Evolutionary conservation across 2,113 vertebrate genomes (phyloP), one percentile per base, ranked within the genome.

Genomic region (Murina feae): DNA sequence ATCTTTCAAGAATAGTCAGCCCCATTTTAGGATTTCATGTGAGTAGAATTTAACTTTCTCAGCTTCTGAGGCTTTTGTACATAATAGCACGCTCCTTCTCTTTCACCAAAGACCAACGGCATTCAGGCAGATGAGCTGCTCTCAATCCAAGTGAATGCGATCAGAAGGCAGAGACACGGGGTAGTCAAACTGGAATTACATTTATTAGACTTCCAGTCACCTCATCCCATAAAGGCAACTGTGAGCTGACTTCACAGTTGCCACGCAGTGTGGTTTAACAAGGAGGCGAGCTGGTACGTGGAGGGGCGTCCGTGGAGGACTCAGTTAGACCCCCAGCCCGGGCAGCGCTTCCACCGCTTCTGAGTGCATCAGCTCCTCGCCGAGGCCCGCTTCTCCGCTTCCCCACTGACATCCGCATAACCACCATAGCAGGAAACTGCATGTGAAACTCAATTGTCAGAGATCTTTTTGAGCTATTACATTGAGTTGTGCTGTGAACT

Each of bases 301-400:
- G 51, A 47, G 2, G 28, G 4, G 9, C 16, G 10, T 4, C 10
- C 14, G 5, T 81, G 37, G 75, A 71, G 69, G 96, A 74, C 32
- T 87, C 23, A 25, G 82, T 65, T 63, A 11, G 90, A 95, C 53
- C 23, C 84, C 55, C 37, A 91, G 78, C 86, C 90, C 83, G 60
- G 97, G 86, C 91, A 88, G 44, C 82, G 96, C 91, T 97, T 95
- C 71, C 88, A 96, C 86, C 89, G 97, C 95, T 91, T 96, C 89
- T 86, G 94, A 96, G 58, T 97, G 95, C 92, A 93, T 98, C 94
- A 83, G 97, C 97, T 97, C 14, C 96, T 95, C 95, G 86, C 92
- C 93, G 78, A 95, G 92, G 97, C 92, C 94, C 97, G 97, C 97
- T 98, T 96, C 58, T 96, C 96, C 81, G 97, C 98, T 98, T 90